Evolutionary conservation across 2,113 vertebrate genomes (phyloP).

Genomic region (Azemiops feae): DNA sequence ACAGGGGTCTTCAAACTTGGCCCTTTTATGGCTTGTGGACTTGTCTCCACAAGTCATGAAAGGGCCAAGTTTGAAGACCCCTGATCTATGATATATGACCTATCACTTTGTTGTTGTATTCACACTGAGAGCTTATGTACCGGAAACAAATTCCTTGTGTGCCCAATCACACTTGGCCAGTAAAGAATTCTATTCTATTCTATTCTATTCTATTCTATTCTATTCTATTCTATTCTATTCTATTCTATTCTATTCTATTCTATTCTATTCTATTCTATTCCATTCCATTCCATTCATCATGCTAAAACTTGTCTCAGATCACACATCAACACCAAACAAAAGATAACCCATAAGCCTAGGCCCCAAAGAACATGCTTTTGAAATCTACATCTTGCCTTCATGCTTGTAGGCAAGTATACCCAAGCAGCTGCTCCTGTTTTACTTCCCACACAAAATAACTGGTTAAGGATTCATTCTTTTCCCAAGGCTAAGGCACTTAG

Average conservation of each 20-base stretch:
- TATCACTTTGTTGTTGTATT: too few relatives aligned
- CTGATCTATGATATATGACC: too few relatives aligned
- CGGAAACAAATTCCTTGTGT: too few relatives aligned
- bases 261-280: not conserved
- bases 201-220: too few relatives aligned
- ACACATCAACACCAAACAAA: not conserved
- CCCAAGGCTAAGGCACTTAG: conserved; percentile 41
- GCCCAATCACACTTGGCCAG: too few relatives aligned
- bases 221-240: too few relatives aligned
- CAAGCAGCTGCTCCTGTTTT: not conserved
- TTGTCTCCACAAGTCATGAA: too few relatives aligned
- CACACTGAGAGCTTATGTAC: too few relatives aligned
- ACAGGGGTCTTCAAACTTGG: too few relatives aligned
- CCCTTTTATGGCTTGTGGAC: too few relatives aligned
- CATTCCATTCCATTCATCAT: not conserved
- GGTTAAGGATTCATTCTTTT: not conserved
- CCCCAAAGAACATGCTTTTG: not conserved
- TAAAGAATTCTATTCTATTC: not conserved
- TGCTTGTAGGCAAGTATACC: not conserved
- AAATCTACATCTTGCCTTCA: not conserved
- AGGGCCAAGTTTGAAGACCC: too few relatives aligned
- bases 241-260: not conserved
- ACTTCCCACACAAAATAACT: not conserved
- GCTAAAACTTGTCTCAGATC: not conserved
- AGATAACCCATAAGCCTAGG: not conserved